A percentile compares a stretch with the other conserved stretches of the same genome.
phyloP scores from a whole-genome alignment of 2,797 vertebrate species.

The Sebastes taczanowskii region DNA sequence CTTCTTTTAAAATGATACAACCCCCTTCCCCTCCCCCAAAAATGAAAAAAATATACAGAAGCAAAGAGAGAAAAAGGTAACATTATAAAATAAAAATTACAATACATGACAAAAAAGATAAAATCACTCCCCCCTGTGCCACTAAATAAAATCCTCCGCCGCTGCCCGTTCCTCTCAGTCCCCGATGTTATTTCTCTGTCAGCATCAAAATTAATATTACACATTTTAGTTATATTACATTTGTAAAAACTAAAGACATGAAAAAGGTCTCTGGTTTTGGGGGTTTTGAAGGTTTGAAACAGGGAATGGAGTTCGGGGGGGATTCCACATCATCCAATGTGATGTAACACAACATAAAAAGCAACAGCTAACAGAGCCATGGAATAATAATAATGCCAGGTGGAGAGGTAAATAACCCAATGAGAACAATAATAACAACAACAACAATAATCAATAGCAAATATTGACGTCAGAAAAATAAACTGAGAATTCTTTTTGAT shows the following conservation, averaged over 20 bases:
- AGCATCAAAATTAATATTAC: constrained; percentile 77
- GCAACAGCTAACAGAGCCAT: constrained; percentile 68
- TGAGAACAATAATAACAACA: constrained; percentile 71
- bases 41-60: constrained; percentile 72
- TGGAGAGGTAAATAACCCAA: constrained; percentile 72
- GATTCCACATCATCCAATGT: constrained; percentile 56
- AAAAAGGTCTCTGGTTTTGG: constrained; percentile 33
- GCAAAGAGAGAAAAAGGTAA: constrained; percentile 69
- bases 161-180: constrained; percentile 43
- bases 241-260: constrained; percentile 71
- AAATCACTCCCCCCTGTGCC: constrained; percentile 57
- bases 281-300: constrained; percentile 37
- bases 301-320: constrained; percentile 48
- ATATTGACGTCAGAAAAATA: constrained; percentile 75
- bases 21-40: constrained; percentile 13
- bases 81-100: constrained; percentile 84
- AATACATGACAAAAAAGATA: constrained; percentile 76
- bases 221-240: constrained; percentile 82
- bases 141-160: constrained; percentile 51
- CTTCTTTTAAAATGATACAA: constrained; percentile 76
- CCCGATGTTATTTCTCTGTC: constrained; percentile 64
- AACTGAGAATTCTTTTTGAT: constrained; percentile 45
- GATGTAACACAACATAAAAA: constrained; percentile 71
- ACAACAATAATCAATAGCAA: constrained; percentile 73
- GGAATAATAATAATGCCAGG: constrained; percentile 69